Evolutionary conservation across 23 tunicate genomes (phyloP).

Genomic region (Ascidia mentula): DNA sequence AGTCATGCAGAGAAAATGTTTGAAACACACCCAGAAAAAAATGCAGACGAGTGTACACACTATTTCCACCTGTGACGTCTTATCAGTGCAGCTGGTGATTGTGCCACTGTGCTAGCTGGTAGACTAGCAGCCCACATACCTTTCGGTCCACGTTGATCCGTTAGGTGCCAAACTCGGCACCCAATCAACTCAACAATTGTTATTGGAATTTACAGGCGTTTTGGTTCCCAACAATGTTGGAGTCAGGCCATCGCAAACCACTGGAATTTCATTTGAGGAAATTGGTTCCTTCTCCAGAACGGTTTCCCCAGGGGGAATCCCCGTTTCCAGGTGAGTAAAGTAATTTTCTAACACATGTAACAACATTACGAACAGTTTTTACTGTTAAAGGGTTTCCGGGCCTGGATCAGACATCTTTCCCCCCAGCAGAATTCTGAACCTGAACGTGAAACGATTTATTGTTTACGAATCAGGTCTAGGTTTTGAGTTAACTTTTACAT

Average conservation of each 20-base stretch:
- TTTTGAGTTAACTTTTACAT: neutral
- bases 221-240: neutral
- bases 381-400: neutral
- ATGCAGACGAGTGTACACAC: too few species aligned
- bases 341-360: neutral
- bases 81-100: too few species aligned
- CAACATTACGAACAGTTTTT: neutral
- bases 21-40: too few species aligned
- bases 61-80: too few species aligned
- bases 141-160: too few species aligned
- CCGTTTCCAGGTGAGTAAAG: neutral
- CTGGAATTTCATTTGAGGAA: neutral
- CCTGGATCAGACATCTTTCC: neutral
- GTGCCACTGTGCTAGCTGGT: too few species aligned
- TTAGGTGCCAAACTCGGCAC: too few species aligned
- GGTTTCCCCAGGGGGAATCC: slow-evolving; percentile 2
- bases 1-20: too few species aligned
- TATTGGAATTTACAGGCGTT: too few species aligned
- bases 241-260: neutral
- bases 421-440: neutral
- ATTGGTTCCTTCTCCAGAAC: neutral
- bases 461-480: neutral
- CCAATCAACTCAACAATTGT: too few species aligned
- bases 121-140: too few species aligned
- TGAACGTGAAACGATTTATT: neutral